Conservation (phyloP, 2,888 invertebrate genomes). For the Keiferia lycopersicella region DNA sequence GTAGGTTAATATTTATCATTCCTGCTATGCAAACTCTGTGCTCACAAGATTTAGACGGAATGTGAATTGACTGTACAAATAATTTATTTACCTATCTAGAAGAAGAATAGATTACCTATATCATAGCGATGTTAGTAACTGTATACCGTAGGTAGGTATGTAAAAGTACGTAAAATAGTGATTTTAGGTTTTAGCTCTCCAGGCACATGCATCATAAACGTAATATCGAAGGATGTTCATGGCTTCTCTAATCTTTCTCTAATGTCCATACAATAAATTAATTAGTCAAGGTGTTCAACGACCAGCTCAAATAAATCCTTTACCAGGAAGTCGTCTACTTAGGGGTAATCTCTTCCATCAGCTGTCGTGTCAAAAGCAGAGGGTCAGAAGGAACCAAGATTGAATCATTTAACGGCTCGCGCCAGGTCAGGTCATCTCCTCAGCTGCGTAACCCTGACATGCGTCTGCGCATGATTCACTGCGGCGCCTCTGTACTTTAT, state of each 20-base stretch:
- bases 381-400: neutral
- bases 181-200: too few relatives aligned
- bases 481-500: slow-evolving; percentile 29
- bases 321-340: neutral
- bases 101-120: too few relatives aligned
- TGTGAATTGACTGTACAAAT: neutral
- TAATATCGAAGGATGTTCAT: too few relatives aligned
- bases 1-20: neutral
- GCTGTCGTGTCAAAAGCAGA: neutral
- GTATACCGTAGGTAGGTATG: too few relatives aligned
- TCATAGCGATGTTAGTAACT: too few relatives aligned
- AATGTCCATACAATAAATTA: neutral
- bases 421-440: slow-evolving; percentile 46
- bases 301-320: too few relatives aligned
- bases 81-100: too few relatives aligned
- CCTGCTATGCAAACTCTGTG: neutral
- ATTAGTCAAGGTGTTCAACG: neutral
- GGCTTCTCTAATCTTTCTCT: too few relatives aligned
- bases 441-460: slow-evolving; percentile 54
- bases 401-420: slow-evolving; percentile 29
- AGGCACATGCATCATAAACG: too few relatives aligned
- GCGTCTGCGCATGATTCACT: slow-evolving; percentile 52
- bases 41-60: too few relatives aligned
- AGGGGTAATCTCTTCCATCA: neutral
- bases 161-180: too few relatives aligned